Base-by-base conservation (phyloP, 1,140 invertebrate genomes). In the Neocloeon triangulifer region DNA sequence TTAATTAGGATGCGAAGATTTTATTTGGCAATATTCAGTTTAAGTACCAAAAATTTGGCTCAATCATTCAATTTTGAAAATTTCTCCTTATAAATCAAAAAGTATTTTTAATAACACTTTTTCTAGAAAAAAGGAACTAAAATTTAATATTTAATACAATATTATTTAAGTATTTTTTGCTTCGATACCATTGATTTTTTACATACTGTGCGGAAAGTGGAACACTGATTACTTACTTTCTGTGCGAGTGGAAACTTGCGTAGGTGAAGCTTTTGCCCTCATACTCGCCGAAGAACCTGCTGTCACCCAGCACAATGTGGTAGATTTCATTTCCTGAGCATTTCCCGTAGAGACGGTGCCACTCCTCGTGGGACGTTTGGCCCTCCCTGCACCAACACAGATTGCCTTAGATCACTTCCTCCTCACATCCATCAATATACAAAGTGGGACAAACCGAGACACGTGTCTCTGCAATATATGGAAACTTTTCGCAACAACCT, bases 321-420 rank as follows among this genome's bases (percentile, higher is more conserved):
- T 97, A 97, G 46, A 97, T 96, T 61, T 97, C 92, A 55, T 97
- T 97, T 34, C 91, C 92, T 1, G 88, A 95, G 54, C 91, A 95
- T 48, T 88, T 79, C 12, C 91, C 92, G 52, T 96, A 97, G 5
- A 95, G 55, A 25, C 82, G 63, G 49, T 96, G 89, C 92, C 92
- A 97, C 52, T 95, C 85, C 58, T 96, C 91, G 34, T 75, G 73
- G 1, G 89, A 94, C 42, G 85, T 82, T 54, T 95, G 84, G 1
- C 92, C 92, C 59, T 97, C 91, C 52, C 89, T 96, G 52, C 35
- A 35, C 18, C n/a, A 32, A 32, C 10, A n/a, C 15, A 23, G 22
- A 23, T n/a, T n/a, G n/a, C n/a, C n/a, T n/a, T n/a, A n/a, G n/a
- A n/a, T n/a, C n/a, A n/a, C n/a, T n/a, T n/a, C n/a, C n/a, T n/a